These are phyloP conservation scores for Adrianichthys oophorus DNA, from an alignment of 2,797 vertebrate genomes.

Conservation along the genomic window DNA sequence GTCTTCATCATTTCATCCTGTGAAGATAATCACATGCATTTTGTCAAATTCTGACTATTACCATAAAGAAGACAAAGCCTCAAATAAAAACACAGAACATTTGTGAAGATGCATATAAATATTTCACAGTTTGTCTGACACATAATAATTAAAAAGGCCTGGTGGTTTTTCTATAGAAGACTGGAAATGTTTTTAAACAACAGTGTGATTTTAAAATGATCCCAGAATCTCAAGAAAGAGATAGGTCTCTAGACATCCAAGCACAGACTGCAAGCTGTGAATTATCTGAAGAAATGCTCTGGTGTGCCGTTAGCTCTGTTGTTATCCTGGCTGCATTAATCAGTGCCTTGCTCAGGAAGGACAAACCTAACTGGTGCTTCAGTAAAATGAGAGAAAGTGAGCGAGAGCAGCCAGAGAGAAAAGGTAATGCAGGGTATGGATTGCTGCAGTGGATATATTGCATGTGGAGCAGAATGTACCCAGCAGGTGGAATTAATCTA, in stretches of 20 bases:
- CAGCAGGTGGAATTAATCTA: conserved; percentile 37
- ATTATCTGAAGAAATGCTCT: conserved; percentile 26
- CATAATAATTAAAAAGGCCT: conserved; percentile 38
- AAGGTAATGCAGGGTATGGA: conserved; percentile 30
- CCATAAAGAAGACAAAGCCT: background rate
- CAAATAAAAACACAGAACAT: background rate
- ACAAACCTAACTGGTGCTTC: conserved; percentile 27
- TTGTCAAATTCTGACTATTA: background rate
- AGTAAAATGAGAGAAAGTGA: conserved; percentile 15
- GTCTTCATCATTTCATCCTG: background rate
- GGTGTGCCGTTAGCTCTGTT: conserved; percentile 32
- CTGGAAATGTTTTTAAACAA: conserved; percentile 46
- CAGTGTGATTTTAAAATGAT: conserved; percentile 41
- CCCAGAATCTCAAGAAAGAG: conserved; percentile 37
- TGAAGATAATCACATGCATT: background rate
- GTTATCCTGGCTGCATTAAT: conserved; percentile 25
- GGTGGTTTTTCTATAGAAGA: conserved; percentile 39
- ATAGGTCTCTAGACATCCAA: conserved; percentile 33
- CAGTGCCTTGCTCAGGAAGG: conserved; percentile 37
- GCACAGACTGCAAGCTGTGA: conserved; percentile 9
- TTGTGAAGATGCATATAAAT: background rate
- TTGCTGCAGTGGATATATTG: conserved; percentile 51
- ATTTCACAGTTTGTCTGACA: conserved; percentile 4
- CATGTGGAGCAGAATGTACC: conserved; percentile 43
- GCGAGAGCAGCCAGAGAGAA: conserved; percentile 4